Conservation (phyloP, 1,140 invertebrate genomes). For the Trichonephila inaurata region DNA sequence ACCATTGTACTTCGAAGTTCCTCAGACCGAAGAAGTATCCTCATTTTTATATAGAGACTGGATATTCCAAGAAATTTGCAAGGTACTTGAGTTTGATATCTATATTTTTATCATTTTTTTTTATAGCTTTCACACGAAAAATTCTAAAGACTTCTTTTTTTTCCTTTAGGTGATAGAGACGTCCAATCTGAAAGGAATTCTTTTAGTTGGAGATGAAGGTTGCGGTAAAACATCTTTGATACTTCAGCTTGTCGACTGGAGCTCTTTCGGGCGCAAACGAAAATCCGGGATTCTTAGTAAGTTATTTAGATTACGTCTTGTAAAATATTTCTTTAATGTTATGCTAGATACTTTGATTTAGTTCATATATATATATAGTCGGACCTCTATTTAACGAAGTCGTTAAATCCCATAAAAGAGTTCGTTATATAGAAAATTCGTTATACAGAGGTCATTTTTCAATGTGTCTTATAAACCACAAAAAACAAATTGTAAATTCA, state of each 20-base stretch:
- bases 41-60: slow-evolving; percentile 92
- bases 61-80: slow-evolving; percentile 90
- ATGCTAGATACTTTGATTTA: too few relatives aligned
- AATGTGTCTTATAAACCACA: too few relatives aligned
- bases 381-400: too few relatives aligned
- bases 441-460: too few relatives aligned
- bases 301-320: not conserved
- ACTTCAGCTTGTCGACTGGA: slow-evolving; percentile 94
- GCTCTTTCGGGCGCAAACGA: slow-evolving; percentile 91
- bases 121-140: too few relatives aligned
- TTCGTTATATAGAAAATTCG: too few relatives aligned
- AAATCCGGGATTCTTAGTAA: slow-evolving; percentile 52
- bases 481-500: too few relatives aligned
- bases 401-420: too few relatives aligned
- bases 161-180: not conserved
- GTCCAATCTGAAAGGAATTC: slow-evolving; percentile 79
- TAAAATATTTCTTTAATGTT: too few relatives aligned
- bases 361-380: too few relatives aligned
- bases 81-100: slow-evolving; percentile 81
- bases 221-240: slow-evolving; percentile 92
- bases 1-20: slow-evolving; percentile 95
- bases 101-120: not conserved
- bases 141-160: not conserved
- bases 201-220: slow-evolving; percentile 81
- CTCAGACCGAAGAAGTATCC: slow-evolving; percentile 87